These are phyloP conservation scores for Myiotriccus ornatus DNA, from an alignment of 2,797 vertebrate species.

Conservation along the genomic window DNA sequence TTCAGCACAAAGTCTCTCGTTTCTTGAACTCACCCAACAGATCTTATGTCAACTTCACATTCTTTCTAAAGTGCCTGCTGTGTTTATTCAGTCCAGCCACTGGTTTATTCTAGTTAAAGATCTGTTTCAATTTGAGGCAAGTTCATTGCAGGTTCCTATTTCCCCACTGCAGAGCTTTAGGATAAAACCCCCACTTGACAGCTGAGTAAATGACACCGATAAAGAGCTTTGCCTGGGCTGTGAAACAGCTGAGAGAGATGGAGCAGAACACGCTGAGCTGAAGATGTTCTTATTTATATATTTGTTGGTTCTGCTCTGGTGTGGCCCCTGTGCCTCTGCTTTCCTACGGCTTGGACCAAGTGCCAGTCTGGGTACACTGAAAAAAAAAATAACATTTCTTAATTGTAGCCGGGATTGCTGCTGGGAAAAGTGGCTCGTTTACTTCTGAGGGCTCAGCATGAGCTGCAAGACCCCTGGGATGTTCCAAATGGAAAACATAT, in stretches of 20 bases:
- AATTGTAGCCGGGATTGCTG: background rate
- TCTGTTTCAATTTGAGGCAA: background rate
- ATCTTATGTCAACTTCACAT: slow-evolving; percentile 1
- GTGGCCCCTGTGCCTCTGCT: background rate
- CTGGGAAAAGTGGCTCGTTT: slow-evolving; percentile 24
- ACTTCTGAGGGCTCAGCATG: slow-evolving; percentile 16
- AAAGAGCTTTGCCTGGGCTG: background rate
- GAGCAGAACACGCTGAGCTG: background rate
- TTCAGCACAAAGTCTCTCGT: background rate
- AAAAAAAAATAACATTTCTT: background rate
- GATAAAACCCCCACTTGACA: background rate
- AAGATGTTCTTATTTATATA: background rate
- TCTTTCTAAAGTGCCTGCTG: slow-evolving; percentile 25
- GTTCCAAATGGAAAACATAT: slow-evolving; percentile 42
- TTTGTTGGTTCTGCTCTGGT: background rate
- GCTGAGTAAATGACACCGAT: background rate
- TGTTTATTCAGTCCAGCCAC: slow-evolving; percentile 26
- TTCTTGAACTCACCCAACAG: slow-evolving; percentile 9
- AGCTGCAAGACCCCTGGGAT: slow-evolving; percentile 12
- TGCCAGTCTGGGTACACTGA: background rate
- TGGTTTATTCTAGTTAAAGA: slow-evolving; percentile 21
- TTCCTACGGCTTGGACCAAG: background rate
- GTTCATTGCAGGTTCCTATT: slow-evolving; percentile 24
- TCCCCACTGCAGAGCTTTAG: background rate
- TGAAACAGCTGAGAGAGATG: background rate